phyloP scores from a whole-genome alignment of 2,888 invertebrate genomes.

The Stomorhina lunata region DNA sequence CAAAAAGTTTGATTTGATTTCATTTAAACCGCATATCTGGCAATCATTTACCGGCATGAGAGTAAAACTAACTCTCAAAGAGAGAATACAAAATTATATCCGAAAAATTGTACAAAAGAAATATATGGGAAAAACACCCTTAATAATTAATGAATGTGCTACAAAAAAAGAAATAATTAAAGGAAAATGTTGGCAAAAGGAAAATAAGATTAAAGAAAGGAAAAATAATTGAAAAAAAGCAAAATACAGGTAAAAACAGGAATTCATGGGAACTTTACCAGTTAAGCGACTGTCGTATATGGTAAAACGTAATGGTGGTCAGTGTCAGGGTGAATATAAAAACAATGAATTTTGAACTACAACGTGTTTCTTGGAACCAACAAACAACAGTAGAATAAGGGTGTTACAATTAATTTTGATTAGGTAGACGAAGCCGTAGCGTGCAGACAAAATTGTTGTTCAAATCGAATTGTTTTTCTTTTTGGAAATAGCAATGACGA shows the following conservation, averaged over 20 bases:
- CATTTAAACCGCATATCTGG: no score
- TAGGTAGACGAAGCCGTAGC: background rate
- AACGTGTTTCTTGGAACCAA: slow-evolving; percentile 14
- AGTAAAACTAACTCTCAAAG: background rate
- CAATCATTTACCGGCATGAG: no score
- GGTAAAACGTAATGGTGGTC: slow-evolving; percentile 52
- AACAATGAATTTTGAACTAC: background rate
- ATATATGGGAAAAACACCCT: slow-evolving; percentile 14
- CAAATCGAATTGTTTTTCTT: no score
- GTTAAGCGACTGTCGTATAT: background rate
- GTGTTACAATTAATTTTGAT: slow-evolving; percentile 17
- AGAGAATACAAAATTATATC: background rate
- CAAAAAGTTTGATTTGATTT: no score
- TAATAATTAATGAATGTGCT: background rate
- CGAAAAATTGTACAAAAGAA: background rate
- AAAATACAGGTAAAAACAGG: slow-evolving; percentile 12
- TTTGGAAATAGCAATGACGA: background rate
- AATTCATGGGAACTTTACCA: slow-evolving; percentile 37
- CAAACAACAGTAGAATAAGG: slow-evolving; percentile 9
- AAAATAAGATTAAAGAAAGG: background rate
- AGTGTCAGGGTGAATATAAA: slow-evolving; percentile 60
- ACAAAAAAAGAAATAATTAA: background rate
- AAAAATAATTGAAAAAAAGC: slow-evolving; percentile 8
- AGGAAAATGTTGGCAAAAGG: background rate
- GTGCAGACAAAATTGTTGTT: background rate